Evolutionary conservation across 2,888 invertebrate species (phyloP).

Genomic region (Diabrotica balteata): DNA sequence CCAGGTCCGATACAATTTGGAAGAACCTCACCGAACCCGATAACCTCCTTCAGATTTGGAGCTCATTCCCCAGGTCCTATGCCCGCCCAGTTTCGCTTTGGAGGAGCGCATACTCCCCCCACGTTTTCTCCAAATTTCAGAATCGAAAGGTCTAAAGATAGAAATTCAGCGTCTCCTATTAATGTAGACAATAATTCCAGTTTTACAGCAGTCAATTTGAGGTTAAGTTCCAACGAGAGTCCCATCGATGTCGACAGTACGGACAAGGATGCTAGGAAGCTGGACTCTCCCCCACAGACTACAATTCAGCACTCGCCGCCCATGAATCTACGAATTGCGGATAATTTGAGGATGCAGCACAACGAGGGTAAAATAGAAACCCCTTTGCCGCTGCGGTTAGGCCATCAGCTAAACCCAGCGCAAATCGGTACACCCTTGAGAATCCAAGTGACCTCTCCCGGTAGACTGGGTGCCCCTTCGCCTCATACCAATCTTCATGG

Average conservation of each 20-base stretch:
- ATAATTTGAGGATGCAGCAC: constrained; percentile 44
- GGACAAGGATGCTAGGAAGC: constrained; percentile 49
- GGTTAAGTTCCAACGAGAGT: constrained; percentile 49
- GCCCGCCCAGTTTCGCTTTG: constrained; percentile 59
- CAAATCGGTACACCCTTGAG: constrained; percentile 55
- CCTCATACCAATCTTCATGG: constrained; percentile 51
- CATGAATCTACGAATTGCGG: constrained; percentile 55
- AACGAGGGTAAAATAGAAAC: constrained; percentile 49
- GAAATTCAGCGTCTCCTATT: constrained; percentile 50
- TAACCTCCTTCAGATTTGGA: constrained; percentile 59
- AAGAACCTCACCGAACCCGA: constrained; percentile 52
- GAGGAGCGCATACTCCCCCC: constrained; percentile 50
- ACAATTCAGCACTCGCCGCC: constrained; percentile 53
- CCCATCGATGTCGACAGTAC: constrained; percentile 54
- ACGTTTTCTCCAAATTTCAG: constrained; percentile 51
- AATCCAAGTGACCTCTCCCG: constrained; percentile 56
- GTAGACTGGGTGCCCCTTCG: constrained; percentile 44
- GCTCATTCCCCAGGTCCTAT: constrained; percentile 61
- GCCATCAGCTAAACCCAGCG: constrained; percentile 42
- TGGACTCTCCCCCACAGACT: constrained; percentile 47
- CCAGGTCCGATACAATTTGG: constrained; percentile 56
- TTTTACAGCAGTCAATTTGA: constrained; percentile 46
- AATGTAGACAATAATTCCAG: constrained; percentile 47
- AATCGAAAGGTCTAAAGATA: constrained; percentile 43
- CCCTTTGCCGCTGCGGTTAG: constrained; percentile 54